Conservation (phyloP, 35 echinoderm and acorn worm species). For the Diadema setosum region DNA sequence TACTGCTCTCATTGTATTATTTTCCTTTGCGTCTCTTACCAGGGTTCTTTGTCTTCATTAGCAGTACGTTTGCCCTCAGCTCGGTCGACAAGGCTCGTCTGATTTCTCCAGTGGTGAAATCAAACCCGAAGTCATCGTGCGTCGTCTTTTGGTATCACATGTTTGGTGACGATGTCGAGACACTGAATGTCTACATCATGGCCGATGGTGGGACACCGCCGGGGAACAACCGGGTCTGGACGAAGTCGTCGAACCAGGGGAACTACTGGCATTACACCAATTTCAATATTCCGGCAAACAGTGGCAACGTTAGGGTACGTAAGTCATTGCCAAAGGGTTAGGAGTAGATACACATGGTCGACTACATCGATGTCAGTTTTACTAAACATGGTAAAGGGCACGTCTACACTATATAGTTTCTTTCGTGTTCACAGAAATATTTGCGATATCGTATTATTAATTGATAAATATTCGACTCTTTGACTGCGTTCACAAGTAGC, state of each 20-base stretch:
- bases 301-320: slow-evolving; percentile 31
- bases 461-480: no score
- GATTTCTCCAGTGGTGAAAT: slow-evolving; percentile 10
- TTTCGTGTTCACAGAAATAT: no score
- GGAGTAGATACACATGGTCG: no score
- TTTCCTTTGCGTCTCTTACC: background rate
- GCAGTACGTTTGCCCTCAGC: background rate
- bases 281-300: background rate
- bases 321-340: no score
- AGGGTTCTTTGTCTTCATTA: slow-evolving; percentile 44
- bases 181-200: slow-evolving; percentile 67
- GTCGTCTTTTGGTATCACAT: slow-evolving; percentile 88
- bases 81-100: slow-evolving; percentile 38
- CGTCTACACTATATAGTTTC: no score
- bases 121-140: slow-evolving; percentile 3
- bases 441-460: no score
- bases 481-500: no score
- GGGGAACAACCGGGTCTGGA: slow-evolving; percentile 19
- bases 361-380: no score
- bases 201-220: background rate
- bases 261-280: slow-evolving; percentile 77
- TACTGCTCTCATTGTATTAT: background rate
- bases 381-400: no score
- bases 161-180: slow-evolving; percentile 75
- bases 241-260: slow-evolving; percentile 29